A percentile compares a stretch with the other conserved stretches of the same genome.
Evolutionary conservation across 23 tunicate genomes (phyloP).

Genomic region (Botrylloides violaceus): DNA sequence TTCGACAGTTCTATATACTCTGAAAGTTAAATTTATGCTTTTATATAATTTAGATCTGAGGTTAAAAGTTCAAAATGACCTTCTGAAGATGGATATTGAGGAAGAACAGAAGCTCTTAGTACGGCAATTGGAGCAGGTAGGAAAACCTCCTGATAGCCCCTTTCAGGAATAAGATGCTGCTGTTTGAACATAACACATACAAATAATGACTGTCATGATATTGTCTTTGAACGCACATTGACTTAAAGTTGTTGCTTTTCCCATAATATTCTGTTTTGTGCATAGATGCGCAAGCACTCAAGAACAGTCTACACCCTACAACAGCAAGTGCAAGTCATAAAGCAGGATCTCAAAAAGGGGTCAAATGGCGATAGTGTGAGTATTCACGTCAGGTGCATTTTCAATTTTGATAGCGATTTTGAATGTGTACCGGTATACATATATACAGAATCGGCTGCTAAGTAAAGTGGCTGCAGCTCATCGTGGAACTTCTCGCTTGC

Average conservation of each 20-base stretch:
- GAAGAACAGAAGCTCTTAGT: constrained; percentile 10
- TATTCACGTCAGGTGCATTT: neutral
- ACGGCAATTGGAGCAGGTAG: constrained; percentile 25
- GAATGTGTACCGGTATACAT: neutral
- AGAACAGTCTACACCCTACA: constrained; percentile 24
- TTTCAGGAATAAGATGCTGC: too few species aligned
- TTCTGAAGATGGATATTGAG: constrained; percentile 12
- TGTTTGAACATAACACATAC: too few species aligned
- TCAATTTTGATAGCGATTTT: neutral
- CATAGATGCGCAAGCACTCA: constrained; percentile 26
- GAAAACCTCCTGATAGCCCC: too few species aligned
- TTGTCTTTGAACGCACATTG: too few species aligned
- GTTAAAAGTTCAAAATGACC: neutral
- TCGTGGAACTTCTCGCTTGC: constrained; percentile 5
- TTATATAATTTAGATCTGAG: constrained; percentile 2
- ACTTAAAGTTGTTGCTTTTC: too few species aligned
- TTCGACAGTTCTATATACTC: too few species aligned
- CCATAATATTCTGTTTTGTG: too few species aligned
- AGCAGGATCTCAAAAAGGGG: neutral
- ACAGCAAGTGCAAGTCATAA: constrained; percentile 16
- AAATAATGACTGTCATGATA: too few species aligned
- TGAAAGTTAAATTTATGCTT: too few species aligned
- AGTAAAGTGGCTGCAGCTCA: constrained; percentile 3
- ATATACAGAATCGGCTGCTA: neutral
- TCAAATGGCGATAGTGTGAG: neutral